Evolutionary conservation across 2,113 vertebrate genomes (phyloP).

Genomic region (Protobothrops flavoviridis): DNA sequence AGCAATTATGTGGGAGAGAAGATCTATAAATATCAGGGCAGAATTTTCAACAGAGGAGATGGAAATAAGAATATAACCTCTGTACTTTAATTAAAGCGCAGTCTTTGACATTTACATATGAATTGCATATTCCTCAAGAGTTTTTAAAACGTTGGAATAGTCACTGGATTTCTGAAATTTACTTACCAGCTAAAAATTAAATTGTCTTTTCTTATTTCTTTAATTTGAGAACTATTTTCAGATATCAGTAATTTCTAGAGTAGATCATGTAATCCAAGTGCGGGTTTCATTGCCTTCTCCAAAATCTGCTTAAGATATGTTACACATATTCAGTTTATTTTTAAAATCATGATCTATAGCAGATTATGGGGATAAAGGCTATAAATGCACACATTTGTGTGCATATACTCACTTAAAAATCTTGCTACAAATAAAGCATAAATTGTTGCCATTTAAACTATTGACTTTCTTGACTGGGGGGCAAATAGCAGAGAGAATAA

Average conservation of each 20-base stretch:
- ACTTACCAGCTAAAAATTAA: not conserved
- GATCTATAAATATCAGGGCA: not conserved
- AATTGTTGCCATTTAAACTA: constrained; percentile 42
- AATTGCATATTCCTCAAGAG: not conserved
- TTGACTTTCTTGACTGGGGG: constrained; percentile 28
- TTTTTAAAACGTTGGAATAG: not conserved
- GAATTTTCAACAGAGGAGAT: not conserved
- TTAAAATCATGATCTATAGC: not conserved
- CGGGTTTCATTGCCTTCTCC: constrained; percentile 1
- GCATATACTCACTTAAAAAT: not conserved
- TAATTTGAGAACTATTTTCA: constrained; percentile 15
- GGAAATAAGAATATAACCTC: not conserved
- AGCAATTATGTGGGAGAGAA: not conserved
- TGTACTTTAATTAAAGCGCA: not conserved
- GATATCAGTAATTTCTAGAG: constrained; percentile 3
- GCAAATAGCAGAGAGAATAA: constrained; percentile 38
- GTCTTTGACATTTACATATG: not conserved
- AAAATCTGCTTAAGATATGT: too few relatives aligned
- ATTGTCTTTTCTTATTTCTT: constrained; percentile 1
- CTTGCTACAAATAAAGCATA: constrained; percentile 19
- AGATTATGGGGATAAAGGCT: constrained; percentile 28
- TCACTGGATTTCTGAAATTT: constrained; percentile 12
- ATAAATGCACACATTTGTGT: not conserved
- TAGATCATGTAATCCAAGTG: not conserved
- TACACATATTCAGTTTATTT: constrained; percentile 5